A percentile compares a stretch with the other conserved stretches of the same genome.
Conservation (phyloP, 1,140 invertebrate genomes). For the Mya arenaria region DNA sequence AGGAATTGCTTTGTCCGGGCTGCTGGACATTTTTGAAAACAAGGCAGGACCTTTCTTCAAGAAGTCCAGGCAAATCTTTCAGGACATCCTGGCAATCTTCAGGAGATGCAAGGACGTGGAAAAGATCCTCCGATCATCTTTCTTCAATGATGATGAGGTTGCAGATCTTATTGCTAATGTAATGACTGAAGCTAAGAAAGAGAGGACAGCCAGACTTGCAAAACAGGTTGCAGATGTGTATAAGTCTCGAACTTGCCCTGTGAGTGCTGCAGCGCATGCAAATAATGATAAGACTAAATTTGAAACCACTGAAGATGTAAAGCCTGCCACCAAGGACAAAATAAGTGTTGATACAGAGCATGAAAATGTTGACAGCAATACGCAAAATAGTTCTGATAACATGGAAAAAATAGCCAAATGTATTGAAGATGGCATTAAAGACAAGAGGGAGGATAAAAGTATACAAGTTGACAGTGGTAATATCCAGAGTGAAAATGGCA, state of each 20-base stretch:
- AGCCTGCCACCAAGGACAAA: too few relatives aligned
- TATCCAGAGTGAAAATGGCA: too few relatives aligned
- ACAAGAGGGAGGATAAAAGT: too few relatives aligned
- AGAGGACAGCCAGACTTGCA: constrained; percentile 69
- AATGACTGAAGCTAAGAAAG: constrained; percentile 62
- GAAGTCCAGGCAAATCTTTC: constrained; percentile 44
- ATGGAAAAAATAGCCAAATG: too few relatives aligned
- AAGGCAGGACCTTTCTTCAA: constrained; percentile 38
- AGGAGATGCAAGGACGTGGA: constrained; percentile 76
- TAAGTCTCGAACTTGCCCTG: constrained; percentile 64
- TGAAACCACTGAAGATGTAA: too few relatives aligned
- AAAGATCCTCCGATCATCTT: constrained; percentile 82
- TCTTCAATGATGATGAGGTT: constrained; percentile 69
- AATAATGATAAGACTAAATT: not conserved
- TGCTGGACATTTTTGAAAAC: constrained; percentile 64
- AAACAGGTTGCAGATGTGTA: constrained; percentile 67
- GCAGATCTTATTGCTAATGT: constrained; percentile 63
- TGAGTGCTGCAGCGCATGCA: not conserved
- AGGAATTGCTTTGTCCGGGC: constrained; percentile 57
- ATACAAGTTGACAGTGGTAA: too few relatives aligned
- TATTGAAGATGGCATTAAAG: too few relatives aligned
- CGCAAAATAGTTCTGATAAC: too few relatives aligned
- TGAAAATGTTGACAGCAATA: too few relatives aligned
- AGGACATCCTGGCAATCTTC: constrained; percentile 72
- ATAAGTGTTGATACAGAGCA: too few relatives aligned